A percentile compares a stretch with the other conserved stretches of the same genome.
Conservation (phyloP, 2,113 vertebrate species). For the Erythrocebus patas region DNA sequence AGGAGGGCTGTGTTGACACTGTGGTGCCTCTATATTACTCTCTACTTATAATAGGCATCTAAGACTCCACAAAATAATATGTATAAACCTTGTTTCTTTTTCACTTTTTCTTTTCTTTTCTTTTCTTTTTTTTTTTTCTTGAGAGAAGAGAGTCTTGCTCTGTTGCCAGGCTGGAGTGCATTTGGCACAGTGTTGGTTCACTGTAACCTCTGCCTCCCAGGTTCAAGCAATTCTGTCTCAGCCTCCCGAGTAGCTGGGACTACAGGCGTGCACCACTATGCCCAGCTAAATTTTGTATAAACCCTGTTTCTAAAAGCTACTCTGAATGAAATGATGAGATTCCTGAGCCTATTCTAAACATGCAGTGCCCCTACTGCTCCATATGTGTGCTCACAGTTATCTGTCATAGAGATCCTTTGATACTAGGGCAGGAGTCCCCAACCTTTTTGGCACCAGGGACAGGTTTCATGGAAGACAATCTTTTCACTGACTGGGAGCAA, state of each 20-base stretch:
- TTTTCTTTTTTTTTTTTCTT: too few species aligned
- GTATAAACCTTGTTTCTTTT: background rate
- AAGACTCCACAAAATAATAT: background rate
- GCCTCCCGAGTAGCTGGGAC: too few species aligned
- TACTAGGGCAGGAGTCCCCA: background rate
- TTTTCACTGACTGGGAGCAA: too few species aligned
- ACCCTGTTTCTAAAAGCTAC: background rate
- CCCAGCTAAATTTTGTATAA: background rate
- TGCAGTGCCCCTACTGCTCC: too few species aligned
- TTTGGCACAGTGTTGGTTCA: too few species aligned
- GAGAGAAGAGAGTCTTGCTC: too few species aligned
- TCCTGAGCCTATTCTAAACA: background rate
- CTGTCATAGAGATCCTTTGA: background rate
- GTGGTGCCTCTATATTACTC: background rate
- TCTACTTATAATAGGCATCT: background rate
- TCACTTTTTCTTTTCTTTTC: accelerated
- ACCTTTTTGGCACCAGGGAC: too few species aligned
- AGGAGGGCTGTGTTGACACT: background rate
- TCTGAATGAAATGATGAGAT: background rate
- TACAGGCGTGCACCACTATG: too few species aligned
- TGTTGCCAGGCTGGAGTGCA: too few species aligned
- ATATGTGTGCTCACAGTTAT: background rate
- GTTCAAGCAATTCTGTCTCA: too few species aligned
- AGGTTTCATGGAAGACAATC: too few species aligned
- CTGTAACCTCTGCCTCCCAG: too few species aligned